A percentile compares a stretch with the other conserved stretches of the same genome.
Evolutionary conservation across 2,888 invertebrate species (phyloP).

Genomic region (Axea sp.): DNA sequence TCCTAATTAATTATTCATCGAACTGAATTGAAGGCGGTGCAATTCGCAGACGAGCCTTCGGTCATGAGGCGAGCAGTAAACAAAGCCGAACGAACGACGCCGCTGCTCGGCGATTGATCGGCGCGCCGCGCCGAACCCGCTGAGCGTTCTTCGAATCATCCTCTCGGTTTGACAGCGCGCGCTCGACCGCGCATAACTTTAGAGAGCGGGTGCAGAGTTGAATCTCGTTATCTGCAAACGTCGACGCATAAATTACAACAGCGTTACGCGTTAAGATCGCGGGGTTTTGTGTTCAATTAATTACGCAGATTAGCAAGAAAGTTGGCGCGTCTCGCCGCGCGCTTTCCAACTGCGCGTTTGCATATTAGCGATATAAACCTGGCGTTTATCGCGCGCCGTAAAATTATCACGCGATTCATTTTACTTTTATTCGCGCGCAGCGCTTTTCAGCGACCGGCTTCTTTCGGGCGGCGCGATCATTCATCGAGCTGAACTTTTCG

Average conservation of each 20-base stretch:
- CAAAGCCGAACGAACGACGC: background rate
- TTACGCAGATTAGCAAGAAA: conserved; percentile 53
- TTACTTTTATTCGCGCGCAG: conserved; percentile 26
- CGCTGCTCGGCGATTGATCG: too few species aligned
- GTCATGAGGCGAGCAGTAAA: background rate
- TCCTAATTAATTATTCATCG: too few species aligned
- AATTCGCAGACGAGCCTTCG: too few species aligned
- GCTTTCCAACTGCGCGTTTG: conserved; percentile 35
- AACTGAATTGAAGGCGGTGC: too few species aligned
- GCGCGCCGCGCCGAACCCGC: conserved; percentile 2
- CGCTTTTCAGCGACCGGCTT: too few species aligned
- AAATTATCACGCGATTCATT: conserved; percentile 37
- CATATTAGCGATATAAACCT: conserved; percentile 22
- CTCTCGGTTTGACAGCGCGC: conserved; percentile 9
- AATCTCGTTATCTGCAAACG: conserved; percentile 31
- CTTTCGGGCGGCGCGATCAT: too few species aligned
- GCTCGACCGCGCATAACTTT: conserved; percentile 1
- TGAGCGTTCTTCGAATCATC: conserved; percentile 5
- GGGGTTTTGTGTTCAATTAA: conserved; percentile 48
- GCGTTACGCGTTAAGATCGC: conserved; percentile 42
- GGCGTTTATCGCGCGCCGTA: conserved; percentile 20
- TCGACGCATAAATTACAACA: conserved; percentile 52
- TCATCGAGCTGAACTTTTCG: too few species aligned
- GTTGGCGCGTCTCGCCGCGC: conserved; percentile 19
- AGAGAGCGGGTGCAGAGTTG: conserved; percentile 45